These are phyloP conservation scores for Apaloderma vittatum DNA, from an alignment of 2,113 vertebrate genomes.

Conservation along the genomic window DNA sequence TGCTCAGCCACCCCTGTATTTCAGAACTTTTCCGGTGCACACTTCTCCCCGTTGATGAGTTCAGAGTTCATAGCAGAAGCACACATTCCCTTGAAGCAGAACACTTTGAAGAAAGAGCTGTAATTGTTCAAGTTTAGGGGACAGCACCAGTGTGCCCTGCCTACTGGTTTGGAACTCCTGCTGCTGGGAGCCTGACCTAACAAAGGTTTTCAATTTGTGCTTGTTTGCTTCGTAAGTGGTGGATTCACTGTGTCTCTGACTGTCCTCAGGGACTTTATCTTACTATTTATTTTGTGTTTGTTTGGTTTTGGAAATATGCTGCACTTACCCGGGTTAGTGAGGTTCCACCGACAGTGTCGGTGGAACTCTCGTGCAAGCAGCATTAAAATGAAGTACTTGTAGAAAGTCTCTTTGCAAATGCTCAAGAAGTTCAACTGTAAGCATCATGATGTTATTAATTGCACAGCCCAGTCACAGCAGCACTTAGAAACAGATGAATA, in stretches of 20 bases:
- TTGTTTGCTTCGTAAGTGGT: not conserved
- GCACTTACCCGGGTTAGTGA: not conserved
- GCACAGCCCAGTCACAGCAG: not conserved
- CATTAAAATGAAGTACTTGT: not conserved
- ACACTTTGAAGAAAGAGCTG: not conserved
- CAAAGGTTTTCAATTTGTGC: not conserved
- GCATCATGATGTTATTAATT: not conserved
- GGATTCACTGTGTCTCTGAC: not conserved
- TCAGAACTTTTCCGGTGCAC: not conserved
- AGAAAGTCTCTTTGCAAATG: not conserved
- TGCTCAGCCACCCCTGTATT: not conserved
- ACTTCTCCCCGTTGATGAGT: not conserved
- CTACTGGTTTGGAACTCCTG: fast-evolving
- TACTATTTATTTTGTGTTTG: not conserved
- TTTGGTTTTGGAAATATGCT: not conserved
- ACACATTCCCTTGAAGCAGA: not conserved
- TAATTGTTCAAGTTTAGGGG: not conserved
- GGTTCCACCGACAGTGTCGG: not conserved
- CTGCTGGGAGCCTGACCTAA: not conserved
- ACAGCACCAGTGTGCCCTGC: not conserved
- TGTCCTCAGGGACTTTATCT: not conserved
- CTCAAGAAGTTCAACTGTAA: not conserved
- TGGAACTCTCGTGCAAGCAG: not conserved
- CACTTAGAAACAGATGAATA: not conserved
- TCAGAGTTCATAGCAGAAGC: not conserved